These are phyloP conservation scores for Sapayoa aenigma DNA, from an alignment of 2,113 vertebrate species.

Conservation along the genomic window DNA sequence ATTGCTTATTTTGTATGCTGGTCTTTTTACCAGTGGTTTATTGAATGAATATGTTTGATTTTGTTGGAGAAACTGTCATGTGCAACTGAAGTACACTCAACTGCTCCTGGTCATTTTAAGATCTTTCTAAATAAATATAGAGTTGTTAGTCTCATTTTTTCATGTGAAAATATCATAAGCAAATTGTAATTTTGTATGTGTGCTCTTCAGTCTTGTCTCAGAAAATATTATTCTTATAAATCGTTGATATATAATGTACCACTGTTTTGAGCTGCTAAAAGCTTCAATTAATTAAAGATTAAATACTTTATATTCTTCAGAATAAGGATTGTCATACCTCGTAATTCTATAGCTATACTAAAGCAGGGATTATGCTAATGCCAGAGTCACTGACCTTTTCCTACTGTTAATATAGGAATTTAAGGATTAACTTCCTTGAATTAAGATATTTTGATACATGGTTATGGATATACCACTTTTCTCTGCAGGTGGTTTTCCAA, in stretches of 20 bases:
- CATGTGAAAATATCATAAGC: not conserved
- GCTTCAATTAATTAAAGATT: not conserved
- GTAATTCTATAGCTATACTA: not conserved
- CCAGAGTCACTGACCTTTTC: not conserved
- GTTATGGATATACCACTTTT: not conserved
- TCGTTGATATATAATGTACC: not conserved
- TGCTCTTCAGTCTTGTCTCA: not conserved
- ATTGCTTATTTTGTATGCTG: not conserved
- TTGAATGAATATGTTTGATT: not conserved
- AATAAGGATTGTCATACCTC: not conserved
- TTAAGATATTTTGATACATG: not conserved
- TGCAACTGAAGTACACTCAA: not conserved
- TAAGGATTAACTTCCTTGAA: not conserved
- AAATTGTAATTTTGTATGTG: not conserved
- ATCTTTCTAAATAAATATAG: not conserved
- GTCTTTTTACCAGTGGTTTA: not conserved
- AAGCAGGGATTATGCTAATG: not conserved
- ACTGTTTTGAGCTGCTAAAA: not conserved
- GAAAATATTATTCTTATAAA: not conserved
- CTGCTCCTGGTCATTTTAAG: not conserved
- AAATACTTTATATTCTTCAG: not conserved
- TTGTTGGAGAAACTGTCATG: not conserved
- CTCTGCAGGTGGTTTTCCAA: constrained; percentile 90
- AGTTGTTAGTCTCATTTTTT: not conserved
- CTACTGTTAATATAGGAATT: not conserved